Evolutionary conservation across 2,797 vertebrate genomes (phyloP).

Genomic region (Neosalanx taihuensis): DNA sequence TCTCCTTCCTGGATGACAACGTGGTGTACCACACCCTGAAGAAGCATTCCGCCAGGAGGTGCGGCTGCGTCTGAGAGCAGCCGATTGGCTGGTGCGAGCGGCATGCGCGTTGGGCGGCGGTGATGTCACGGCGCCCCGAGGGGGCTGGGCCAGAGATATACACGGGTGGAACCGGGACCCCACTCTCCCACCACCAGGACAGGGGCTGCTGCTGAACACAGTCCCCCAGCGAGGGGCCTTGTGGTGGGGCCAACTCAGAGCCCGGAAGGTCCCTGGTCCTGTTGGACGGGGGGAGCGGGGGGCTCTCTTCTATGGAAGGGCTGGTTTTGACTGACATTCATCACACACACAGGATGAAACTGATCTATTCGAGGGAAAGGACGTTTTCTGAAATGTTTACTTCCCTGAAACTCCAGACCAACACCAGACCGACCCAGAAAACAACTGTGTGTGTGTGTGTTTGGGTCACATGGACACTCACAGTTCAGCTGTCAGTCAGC

Average conservation of each 20-base stretch:
- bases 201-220: slow-evolving; percentile 12
- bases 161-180: neutral
- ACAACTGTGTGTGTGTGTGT: neutral
- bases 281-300: neutral
- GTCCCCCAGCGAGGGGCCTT: slow-evolving; percentile 8
- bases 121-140: slow-evolving; percentile 28
- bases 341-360: slow-evolving; percentile 10
- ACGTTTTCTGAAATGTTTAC: slow-evolving; percentile 10
- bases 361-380: slow-evolving; percentile 18
- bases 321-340: slow-evolving; percentile 3
- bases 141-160: slow-evolving; percentile 28
- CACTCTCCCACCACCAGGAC: neutral
- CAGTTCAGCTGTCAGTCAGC: slow-evolving; percentile 16
- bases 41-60: slow-evolving; percentile 97
- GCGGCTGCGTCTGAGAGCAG: slow-evolving; percentile 84
- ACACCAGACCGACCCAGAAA: slow-evolving; percentile 14
- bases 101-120: neutral
- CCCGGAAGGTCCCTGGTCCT: neutral
- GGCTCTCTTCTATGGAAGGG: neutral
- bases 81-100: neutral
- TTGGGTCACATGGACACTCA: slow-evolving; percentile 18
- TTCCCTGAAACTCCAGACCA: slow-evolving; percentile 14
- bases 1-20: slow-evolving; percentile 95
- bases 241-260: slow-evolving; percentile 7
- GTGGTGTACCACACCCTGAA: slow-evolving; percentile 94